Conservation (phyloP, 2,113 vertebrate genomes). For the Protobothrops mucrosquamatus region DNA sequence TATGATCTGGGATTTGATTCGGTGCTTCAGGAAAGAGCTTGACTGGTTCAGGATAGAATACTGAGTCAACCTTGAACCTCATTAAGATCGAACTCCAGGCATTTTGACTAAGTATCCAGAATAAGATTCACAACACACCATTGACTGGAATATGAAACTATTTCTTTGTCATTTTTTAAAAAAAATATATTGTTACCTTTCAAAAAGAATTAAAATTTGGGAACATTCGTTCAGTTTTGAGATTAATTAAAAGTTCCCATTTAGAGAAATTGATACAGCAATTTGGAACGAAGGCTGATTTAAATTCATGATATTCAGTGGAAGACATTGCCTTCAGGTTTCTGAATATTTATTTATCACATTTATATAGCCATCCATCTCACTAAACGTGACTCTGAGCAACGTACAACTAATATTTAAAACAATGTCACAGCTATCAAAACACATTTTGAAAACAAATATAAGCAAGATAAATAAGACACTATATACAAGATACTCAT, state of each 20-base stretch:
- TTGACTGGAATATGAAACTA: not conserved
- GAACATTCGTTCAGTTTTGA: not conserved
- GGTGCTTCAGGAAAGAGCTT: not conserved
- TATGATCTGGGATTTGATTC: not conserved
- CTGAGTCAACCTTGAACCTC: too few relatives aligned
- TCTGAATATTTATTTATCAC: not conserved
- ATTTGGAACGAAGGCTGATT: not conserved
- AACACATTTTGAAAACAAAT: not conserved
- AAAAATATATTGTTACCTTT: not conserved
- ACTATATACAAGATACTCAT: not conserved
- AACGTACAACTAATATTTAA: not conserved
- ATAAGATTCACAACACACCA: not conserved
- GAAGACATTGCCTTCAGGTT: not conserved
- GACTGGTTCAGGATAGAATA: not conserved
- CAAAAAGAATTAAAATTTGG: not conserved
- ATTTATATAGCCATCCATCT: not conserved
- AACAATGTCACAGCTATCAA: not conserved
- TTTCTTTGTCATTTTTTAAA: not conserved
- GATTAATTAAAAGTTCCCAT: not conserved
- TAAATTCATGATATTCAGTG: not conserved
- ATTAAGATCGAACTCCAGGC: too few relatives aligned
- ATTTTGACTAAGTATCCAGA: not conserved
- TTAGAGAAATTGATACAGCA: not conserved
- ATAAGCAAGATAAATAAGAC: not conserved
- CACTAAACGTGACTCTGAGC: not conserved